These are phyloP conservation scores for Stenopsyche tienmushanensis DNA, from an alignment of 1,140 invertebrate genomes.

Conservation along the genomic window DNA sequence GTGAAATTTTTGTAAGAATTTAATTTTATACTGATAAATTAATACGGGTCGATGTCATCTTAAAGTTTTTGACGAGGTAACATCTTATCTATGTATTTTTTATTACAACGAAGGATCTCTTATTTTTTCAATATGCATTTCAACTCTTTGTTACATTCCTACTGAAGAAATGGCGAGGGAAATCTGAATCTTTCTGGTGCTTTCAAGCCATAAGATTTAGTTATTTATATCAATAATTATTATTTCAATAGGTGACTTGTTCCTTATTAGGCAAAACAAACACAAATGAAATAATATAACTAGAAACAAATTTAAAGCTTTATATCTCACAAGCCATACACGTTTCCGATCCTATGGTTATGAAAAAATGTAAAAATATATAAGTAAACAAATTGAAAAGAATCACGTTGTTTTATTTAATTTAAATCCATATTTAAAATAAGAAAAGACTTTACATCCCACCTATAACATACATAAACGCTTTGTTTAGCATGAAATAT, in stretches of 20 bases:
- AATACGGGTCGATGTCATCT: not conserved
- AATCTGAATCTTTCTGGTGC: not conserved
- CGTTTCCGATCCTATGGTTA: too few species aligned
- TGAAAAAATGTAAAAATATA: too few species aligned
- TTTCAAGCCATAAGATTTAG: constrained; percentile 2
- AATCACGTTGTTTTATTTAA: too few species aligned
- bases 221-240: not conserved
- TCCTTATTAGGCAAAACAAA: not conserved
- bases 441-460: too few species aligned
- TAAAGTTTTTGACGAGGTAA: not conserved
- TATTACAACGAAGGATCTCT: constrained; percentile 31
- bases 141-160: constrained; percentile 18
- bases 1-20: too few species aligned
- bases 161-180: not conserved
- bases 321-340: not conserved
- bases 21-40: too few species aligned
- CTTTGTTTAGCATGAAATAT: too few species aligned
- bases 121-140: constrained; percentile 21
- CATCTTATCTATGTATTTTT: constrained; percentile 19
- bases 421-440: too few species aligned
- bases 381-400: too few species aligned
- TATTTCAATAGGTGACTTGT: too few species aligned
- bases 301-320: not conserved
- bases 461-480: too few species aligned
- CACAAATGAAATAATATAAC: not conserved